Percentiles rank a stretch among this genome's conserved stretches.
These are phyloP conservation scores for Euthynnus affinis DNA, from an alignment of 2,797 vertebrate species.

Conservation along the genomic window DNA sequence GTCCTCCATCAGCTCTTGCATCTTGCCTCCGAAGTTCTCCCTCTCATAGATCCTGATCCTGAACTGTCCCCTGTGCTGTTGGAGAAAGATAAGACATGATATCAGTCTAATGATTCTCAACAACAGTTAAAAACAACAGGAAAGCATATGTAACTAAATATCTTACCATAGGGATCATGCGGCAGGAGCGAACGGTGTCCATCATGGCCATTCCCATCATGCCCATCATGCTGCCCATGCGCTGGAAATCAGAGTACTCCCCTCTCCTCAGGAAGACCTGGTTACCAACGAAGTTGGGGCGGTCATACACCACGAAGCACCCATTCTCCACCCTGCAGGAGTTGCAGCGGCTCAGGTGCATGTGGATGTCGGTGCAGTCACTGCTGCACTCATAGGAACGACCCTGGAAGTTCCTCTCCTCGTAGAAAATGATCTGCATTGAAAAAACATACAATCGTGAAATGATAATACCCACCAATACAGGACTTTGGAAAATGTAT, in stretches of 20 bases:
- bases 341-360: conserved; percentile 80
- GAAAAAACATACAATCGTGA: neutral
- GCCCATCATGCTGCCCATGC: conserved; percentile 67
- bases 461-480: neutral
- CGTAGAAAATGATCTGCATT: conserved; percentile 79
- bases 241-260: conserved; percentile 81
- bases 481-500: neutral
- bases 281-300: conserved; percentile 79
- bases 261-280: conserved; percentile 82
- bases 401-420: conserved; percentile 84
- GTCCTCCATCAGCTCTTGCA: conserved; percentile 79
- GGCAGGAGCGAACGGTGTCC: conserved; percentile 77
- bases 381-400: conserved; percentile 79
- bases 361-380: conserved; percentile 79
- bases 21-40: conserved; percentile 78
- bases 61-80: conserved; percentile 78
- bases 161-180: conserved; percentile 75
- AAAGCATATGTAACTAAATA: neutral
- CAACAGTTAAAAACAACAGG: neutral
- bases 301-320: conserved; percentile 82
- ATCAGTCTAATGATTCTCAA: neutral
- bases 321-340: conserved; percentile 81
- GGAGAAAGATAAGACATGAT: neutral
- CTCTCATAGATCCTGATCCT: conserved; percentile 78
- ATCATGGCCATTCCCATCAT: conserved; percentile 59